phyloP scores from a whole-genome alignment of 2,888 invertebrate genomes.

The Eristalinus aeneus region DNA sequence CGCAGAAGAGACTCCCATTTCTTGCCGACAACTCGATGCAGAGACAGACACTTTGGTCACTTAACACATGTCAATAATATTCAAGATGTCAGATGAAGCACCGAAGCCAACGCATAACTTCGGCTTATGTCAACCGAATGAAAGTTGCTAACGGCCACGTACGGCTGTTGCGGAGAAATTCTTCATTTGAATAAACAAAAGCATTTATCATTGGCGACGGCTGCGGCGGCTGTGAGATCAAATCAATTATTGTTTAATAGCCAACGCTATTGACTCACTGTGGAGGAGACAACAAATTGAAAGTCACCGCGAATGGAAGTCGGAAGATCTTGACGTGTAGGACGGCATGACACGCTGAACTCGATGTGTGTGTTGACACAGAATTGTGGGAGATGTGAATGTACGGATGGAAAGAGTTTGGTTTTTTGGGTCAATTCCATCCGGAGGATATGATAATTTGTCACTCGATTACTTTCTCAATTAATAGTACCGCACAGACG shows the following conservation, averaged over 20 bases:
- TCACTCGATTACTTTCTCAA: neutral
- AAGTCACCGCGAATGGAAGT: neutral
- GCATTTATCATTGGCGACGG: neutral
- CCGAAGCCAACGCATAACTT: neutral
- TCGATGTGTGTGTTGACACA: neutral
- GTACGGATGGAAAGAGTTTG: neutral
- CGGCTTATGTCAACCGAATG: slow-evolving; percentile 24
- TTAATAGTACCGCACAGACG: neutral
- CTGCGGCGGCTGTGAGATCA: neutral
- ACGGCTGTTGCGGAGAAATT: slow-evolving; percentile 17
- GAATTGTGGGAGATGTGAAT: slow-evolving; percentile 13
- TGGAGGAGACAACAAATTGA: slow-evolving; percentile 4
- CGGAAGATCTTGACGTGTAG: neutral
- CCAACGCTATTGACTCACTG: slow-evolving; percentile 16
- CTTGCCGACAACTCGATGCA: neutral
- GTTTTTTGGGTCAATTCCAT: slow-evolving; percentile 35
- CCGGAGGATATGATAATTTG: slow-evolving; percentile 8
- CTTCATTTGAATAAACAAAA: slow-evolving; percentile 26
- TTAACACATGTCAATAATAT: neutral
- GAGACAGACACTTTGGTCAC: neutral
- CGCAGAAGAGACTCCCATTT: neutral
- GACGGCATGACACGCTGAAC: slow-evolving; percentile 32
- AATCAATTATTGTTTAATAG: slow-evolving; percentile 28
- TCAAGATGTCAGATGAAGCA: slow-evolving; percentile 21
- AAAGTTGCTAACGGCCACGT: slow-evolving; percentile 2